Conservation (phyloP, 2,888 invertebrate species). For the Ctenicera cuprea region DNA sequence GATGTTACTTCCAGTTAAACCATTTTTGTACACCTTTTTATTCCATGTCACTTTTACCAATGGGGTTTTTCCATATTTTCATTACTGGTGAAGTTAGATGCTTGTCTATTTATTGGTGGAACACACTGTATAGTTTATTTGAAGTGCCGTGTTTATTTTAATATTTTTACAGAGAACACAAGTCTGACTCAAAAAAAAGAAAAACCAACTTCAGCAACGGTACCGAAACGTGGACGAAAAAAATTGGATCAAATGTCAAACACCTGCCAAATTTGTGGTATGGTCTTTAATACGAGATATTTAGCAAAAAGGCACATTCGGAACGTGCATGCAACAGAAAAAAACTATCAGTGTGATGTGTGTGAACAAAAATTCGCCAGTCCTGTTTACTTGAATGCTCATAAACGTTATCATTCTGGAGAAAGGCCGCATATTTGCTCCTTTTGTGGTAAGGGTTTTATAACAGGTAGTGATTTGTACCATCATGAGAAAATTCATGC, state of each 20-base stretch:
- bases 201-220: neutral
- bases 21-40: too few relatives aligned
- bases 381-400: conserved; percentile 66
- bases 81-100: too few relatives aligned
- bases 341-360: conserved; percentile 64
- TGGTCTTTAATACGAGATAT: conserved; percentile 64
- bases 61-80: too few relatives aligned
- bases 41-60: too few relatives aligned
- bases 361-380: conserved; percentile 67
- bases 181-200: neutral
- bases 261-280: conserved; percentile 62
- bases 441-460: conserved; percentile 72
- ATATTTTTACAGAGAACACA: neutral
- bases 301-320: conserved; percentile 63
- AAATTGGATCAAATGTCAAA: conserved; percentile 43
- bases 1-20: too few relatives aligned
- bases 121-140: too few relatives aligned
- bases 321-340: conserved; percentile 67
- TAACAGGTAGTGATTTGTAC: conserved; percentile 67
- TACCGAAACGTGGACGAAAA: conserved; percentile 43
- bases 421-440: conserved; percentile 66
- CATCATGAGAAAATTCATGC: conserved; percentile 69
- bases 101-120: too few relatives aligned
- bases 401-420: conserved; percentile 64
- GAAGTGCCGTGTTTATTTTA: too few relatives aligned